phyloP scores from a whole-genome alignment of 2,888 invertebrate species.

The Halictus ligatus region DNA sequence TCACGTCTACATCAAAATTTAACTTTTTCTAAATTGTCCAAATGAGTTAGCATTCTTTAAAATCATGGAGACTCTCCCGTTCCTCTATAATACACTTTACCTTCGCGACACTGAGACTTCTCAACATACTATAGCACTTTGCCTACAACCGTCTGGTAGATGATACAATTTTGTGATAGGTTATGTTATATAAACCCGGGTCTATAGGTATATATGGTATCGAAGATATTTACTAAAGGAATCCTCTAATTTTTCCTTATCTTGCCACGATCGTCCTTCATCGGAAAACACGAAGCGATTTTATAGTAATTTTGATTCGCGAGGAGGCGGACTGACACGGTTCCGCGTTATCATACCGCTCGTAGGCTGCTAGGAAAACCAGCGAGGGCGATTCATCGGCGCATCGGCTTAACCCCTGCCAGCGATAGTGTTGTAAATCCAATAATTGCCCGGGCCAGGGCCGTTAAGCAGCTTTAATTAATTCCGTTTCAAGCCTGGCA shows the following conservation, averaged over 20 bases:
- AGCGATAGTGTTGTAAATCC: conserved; percentile 73
- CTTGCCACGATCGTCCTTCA: neutral
- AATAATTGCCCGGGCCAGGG: conserved; percentile 67
- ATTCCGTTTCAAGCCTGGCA: conserved; percentile 68
- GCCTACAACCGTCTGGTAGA: too few relatives aligned
- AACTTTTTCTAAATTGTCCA: too few relatives aligned
- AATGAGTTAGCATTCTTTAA: too few relatives aligned
- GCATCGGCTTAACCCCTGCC: conserved; percentile 66
- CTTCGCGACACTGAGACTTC: too few relatives aligned
- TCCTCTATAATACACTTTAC: too few relatives aligned
- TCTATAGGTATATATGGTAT: too few relatives aligned
- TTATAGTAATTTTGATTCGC: neutral
- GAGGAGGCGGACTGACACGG: conserved; percentile 10
- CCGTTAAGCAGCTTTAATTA: conserved; percentile 74
- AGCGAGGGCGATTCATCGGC: conserved; percentile 61
- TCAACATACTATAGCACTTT: too few relatives aligned
- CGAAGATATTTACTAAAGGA: neutral
- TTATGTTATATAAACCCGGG: too few relatives aligned
- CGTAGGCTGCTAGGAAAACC: conserved; percentile 33
- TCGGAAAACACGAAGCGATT: neutral
- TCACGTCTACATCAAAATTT: too few relatives aligned
- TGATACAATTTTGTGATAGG: too few relatives aligned
- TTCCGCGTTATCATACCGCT: conserved; percentile 35
- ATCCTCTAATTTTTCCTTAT: neutral
- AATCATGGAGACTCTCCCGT: too few relatives aligned